Evolutionary conservation across 2,888 invertebrate species (phyloP).

Genomic region (Xanthia togata): DNA sequence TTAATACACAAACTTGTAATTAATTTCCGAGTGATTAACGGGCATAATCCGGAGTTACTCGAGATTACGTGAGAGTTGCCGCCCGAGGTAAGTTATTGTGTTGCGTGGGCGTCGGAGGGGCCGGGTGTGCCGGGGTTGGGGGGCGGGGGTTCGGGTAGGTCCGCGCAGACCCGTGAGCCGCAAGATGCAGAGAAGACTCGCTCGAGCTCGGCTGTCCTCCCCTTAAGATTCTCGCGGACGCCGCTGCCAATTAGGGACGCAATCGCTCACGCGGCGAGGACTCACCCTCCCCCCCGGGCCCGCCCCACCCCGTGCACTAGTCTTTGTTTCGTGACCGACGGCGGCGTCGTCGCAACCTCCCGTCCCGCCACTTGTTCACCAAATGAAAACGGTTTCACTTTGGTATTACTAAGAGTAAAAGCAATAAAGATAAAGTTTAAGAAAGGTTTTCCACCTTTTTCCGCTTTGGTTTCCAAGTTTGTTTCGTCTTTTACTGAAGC

Average conservation of each 20-base stretch:
- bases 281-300: conserved; percentile 67
- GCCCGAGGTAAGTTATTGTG: conserved; percentile 88
- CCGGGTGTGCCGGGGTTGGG: conserved; percentile 63
- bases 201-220: conserved; percentile 87
- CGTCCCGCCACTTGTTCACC: conserved; percentile 82
- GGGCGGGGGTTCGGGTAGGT: conserved; percentile 73
- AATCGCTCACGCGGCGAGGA: conserved; percentile 89
- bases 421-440: conserved; percentile 82
- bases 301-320: conserved; percentile 76
- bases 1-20: conserved; percentile 90
- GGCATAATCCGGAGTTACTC: conserved; percentile 89
- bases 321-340: conserved; percentile 85
- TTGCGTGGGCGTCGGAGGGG: conserved; percentile 79
- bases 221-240: conserved; percentile 91
- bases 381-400: conserved; percentile 89
- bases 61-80: conserved; percentile 87
- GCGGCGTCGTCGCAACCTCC: conserved; percentile 76
- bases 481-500: conserved; percentile 66
- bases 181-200: conserved; percentile 86
- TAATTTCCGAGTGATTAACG: conserved; percentile 90
- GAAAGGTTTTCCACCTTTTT: conserved; percentile 80
- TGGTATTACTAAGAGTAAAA: conserved; percentile 80
- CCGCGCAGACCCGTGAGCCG: conserved; percentile 76
- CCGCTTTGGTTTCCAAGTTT: conserved; percentile 75
- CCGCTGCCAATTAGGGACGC: conserved; percentile 91